phyloP scores from a whole-genome alignment of 2,888 invertebrate species.

The Ptychoptera contaminata region DNA sequence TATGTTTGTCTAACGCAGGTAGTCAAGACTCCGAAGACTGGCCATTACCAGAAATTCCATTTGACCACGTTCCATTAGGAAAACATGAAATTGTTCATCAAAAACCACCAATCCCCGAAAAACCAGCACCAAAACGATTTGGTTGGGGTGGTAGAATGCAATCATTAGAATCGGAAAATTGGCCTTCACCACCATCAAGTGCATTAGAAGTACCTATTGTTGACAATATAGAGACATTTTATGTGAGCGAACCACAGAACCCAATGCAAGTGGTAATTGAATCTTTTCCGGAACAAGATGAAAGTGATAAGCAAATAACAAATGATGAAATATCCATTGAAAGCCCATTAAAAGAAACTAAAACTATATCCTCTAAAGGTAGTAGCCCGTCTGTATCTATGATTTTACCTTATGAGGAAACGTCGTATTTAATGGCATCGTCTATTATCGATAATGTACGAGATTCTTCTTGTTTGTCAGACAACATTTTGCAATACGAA shows the following conservation, averaged over 20 bases:
- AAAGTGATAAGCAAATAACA: conserved; percentile 46
- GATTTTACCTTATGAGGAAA: conserved; percentile 26
- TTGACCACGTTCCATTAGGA: conserved; percentile 27
- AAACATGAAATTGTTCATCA: background rate
- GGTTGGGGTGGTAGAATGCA: conserved; percentile 30
- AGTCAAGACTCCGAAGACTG: conserved; percentile 63
- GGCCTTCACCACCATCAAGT: conserved; percentile 67
- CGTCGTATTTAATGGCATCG: conserved; percentile 27
- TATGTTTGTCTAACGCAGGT: conserved; percentile 35
- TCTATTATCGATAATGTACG: conserved; percentile 12
- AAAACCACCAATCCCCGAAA: conserved; percentile 15
- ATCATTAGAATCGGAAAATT: conserved; percentile 59
- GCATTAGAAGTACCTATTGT: conserved; percentile 53
- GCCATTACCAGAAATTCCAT: conserved; percentile 57
- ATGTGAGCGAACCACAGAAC: conserved; percentile 61
- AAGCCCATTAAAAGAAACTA: conserved; percentile 12
- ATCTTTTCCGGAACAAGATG: conserved; percentile 40
- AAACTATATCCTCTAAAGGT: conserved; percentile 27
- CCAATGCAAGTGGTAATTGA: conserved; percentile 62
- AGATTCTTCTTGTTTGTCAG: conserved; percentile 18
- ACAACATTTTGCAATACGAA: conserved; percentile 17
- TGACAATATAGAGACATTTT: conserved; percentile 66
- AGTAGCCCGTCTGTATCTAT: background rate
- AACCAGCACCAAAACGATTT: conserved; percentile 28
- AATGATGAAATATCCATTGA: conserved; percentile 24